Conservation (phyloP, 2,797 vertebrate species). For the Luscinia megarhynchos region DNA sequence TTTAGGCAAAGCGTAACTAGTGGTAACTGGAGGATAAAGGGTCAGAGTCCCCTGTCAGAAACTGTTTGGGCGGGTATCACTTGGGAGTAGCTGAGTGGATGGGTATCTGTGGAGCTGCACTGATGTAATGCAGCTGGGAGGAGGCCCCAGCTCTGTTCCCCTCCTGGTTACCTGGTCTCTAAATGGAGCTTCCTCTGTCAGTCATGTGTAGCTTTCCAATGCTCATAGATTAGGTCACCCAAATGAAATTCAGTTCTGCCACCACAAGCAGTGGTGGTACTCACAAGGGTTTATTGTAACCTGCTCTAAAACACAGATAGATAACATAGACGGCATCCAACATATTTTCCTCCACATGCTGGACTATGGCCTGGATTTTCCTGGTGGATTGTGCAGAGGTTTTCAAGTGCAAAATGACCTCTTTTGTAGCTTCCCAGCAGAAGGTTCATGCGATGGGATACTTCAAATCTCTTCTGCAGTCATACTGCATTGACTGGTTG, state of each 20-base stretch:
- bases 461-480: neutral
- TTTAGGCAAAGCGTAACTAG: neutral
- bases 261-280: neutral
- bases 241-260: neutral
- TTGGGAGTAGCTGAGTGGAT: neutral
- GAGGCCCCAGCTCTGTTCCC: neutral
- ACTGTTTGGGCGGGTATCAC: neutral
- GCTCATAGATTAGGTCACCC: neutral
- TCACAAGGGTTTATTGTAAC: neutral
- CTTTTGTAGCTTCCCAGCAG: neutral
- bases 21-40: conserved; percentile 23
- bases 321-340: neutral
- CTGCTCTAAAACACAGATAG: neutral
- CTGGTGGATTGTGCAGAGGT: neutral
- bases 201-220: neutral
- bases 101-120: neutral
- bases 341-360: neutral
- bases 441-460: neutral
- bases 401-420: neutral
- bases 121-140: neutral
- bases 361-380: neutral
- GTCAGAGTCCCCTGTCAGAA: neutral
- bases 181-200: neutral
- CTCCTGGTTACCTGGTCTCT: neutral
- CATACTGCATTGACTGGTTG: neutral